Evolutionary conservation across 2,797 vertebrate species (phyloP), one percentile per base, ranked within the genome.

Genomic region (Halcyon smyrnensis): DNA sequence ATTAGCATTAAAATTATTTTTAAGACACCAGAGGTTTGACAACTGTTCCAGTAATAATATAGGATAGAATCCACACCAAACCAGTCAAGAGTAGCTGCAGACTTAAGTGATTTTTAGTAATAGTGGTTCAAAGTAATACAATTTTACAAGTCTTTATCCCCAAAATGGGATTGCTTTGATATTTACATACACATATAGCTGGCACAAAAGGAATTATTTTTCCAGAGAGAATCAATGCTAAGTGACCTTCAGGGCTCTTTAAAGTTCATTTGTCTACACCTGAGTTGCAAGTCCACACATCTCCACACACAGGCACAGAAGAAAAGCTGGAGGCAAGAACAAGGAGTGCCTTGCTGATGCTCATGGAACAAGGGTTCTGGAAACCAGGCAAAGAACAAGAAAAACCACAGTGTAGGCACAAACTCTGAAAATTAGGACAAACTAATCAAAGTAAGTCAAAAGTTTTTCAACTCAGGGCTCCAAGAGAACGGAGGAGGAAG

Each of bases 1-100:
- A 92, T 92, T 87, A 93, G 67, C 62, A 89, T 92, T 89, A 71
- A 91, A 93, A 92, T 81, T 79, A 67, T 77, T 97, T 65, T 60
- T 64, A 53, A 73, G 78, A 79, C 81, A 94, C 28, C 63, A 95
- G 65, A 81, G 70, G 63, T 46, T 87, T 95, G 94, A 91, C 79
- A 93, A 83, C 20, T 59, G 48, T 89, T 93, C 53, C 32, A 81
- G 86, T 74, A 91, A 89, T 83, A 70, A 95, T 0, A 73, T 37
- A 78, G 62, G 24, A 50, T 7, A 87, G 28, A 80, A 79, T 53
- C 92, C 68, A 95, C 24, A 89, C 14, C 62, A 83, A 81, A 63
- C 5, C 37, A 69, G 41, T 24, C 67, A 71, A 71, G 37, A 90
- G 83, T 0, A 90, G 51, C 53, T 64, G 54, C 78, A 82, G 79